Percentiles rank a stretch among this genome's conserved stretches.
phyloP scores from a whole-genome alignment of 2,797 vertebrate species.

The Sylvia borin region DNA sequence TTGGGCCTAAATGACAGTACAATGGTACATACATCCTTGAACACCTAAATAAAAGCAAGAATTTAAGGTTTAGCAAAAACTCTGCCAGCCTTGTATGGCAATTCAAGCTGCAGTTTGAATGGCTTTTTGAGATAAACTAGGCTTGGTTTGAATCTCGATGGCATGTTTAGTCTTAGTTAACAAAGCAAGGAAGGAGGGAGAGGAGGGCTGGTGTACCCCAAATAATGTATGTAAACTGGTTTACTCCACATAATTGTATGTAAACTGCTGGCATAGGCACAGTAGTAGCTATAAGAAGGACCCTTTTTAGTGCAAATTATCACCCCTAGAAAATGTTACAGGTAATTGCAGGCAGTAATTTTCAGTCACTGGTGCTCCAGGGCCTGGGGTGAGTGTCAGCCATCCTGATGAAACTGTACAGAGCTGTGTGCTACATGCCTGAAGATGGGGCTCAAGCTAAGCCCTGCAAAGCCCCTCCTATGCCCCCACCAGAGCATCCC shows the following conservation, averaged over 20 bases:
- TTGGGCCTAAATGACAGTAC: neutral
- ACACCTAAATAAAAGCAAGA: neutral
- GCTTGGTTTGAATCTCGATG: neutral
- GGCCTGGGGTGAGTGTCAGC: neutral
- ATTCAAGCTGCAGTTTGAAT: neutral
- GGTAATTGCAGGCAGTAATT: neutral
- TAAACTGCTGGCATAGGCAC: neutral
- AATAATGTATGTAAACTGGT: neutral
- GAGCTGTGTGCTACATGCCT: neutral
- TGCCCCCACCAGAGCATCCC: neutral
- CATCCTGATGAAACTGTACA: fast-evolving
- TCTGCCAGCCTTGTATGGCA: neutral
- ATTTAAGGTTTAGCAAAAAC: neutral
- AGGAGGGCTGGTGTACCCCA: neutral
- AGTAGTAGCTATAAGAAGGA: neutral
- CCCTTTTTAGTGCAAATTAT: neutral
- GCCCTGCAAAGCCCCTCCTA: neutral
- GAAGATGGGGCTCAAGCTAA: constrained; percentile 3
- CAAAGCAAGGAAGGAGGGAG: neutral
- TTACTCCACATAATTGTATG: fast-evolving
- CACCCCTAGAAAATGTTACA: neutral
- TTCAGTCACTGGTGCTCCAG: fast-evolving
- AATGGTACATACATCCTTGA: neutral
- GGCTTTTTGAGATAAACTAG: neutral
- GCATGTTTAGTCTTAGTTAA: neutral